Evolutionary conservation across 2,888 invertebrate genomes (phyloP).

Genomic region (Parnassius orleans): DNA sequence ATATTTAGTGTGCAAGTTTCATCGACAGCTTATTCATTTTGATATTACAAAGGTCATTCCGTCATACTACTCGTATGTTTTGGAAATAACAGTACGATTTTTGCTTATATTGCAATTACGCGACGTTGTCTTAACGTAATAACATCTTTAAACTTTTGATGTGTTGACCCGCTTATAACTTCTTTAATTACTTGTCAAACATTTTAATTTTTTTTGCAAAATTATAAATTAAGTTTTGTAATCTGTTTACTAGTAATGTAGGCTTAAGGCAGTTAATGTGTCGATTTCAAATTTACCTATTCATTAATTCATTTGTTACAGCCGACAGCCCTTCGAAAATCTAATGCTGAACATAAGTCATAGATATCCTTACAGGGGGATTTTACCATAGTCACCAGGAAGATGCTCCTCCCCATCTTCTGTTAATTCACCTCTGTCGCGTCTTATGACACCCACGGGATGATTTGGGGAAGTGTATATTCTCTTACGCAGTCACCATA

Average conservation of each 20-base stretch:
- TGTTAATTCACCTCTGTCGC: too few relatives aligned
- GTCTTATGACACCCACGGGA: too few relatives aligned
- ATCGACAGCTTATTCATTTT: conserved; percentile 51
- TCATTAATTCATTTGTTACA: too few relatives aligned
- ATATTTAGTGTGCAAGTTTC: conserved; percentile 47
- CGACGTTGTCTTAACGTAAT: conserved; percentile 39
- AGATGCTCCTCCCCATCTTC: too few relatives aligned
- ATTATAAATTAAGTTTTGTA: conserved; percentile 37
- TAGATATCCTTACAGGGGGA: too few relatives aligned
- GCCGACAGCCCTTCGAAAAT: too few relatives aligned
- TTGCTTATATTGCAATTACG: conserved; percentile 41
- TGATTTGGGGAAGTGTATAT: too few relatives aligned
- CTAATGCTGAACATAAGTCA: too few relatives aligned
- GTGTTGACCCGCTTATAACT: conserved; percentile 43
- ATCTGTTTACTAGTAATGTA: conserved; percentile 37
- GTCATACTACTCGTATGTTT: conserved; percentile 39
- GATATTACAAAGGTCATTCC: conserved; percentile 40
- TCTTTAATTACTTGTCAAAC: conserved; percentile 45
- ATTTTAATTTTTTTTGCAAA: conserved; percentile 43
- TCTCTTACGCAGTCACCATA: too few relatives aligned
- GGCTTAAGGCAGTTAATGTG: too few relatives aligned
- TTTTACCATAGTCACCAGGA: too few relatives aligned
- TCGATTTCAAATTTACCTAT: too few relatives aligned
- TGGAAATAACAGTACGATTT: conserved; percentile 44
- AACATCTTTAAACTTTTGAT: conserved; percentile 47